Evolutionary conservation across 2,888 invertebrate species (phyloP).

Genomic region (Penaeus monodon): DNA sequence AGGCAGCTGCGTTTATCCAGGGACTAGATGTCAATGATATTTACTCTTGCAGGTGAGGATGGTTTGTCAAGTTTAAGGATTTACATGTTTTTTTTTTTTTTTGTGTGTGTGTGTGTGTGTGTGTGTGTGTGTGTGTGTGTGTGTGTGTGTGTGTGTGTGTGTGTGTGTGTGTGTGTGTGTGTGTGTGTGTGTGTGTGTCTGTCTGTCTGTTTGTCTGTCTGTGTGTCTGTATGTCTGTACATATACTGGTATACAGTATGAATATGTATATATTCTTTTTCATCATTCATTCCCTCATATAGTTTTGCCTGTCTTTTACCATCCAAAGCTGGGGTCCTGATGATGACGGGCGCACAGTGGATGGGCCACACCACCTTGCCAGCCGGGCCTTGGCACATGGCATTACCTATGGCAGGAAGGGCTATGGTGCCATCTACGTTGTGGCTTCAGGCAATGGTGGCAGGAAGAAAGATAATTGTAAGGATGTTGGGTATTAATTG

Average conservation of each 20-base stretch:
- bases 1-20: constrained; percentile 68
- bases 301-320: no score
- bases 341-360: constrained; percentile 71
- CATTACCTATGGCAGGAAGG: constrained; percentile 63
- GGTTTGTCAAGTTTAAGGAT: not conserved
- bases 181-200: no score
- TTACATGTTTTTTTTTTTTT: no score
- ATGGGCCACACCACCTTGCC: constrained; percentile 70
- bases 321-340: constrained; percentile 71
- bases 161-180: no score
- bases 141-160: no score
- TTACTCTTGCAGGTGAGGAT: constrained; percentile 60
- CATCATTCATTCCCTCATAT: no score
- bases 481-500: constrained; percentile 58
- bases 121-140: no score
- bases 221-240: no score
- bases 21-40: constrained; percentile 58
- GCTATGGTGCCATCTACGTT: constrained; percentile 70
- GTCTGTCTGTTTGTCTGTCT: no score
- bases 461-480: constrained; percentile 69
- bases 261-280: no score
- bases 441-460: constrained; percentile 72
- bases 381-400: constrained; percentile 69
- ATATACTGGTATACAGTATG: no score
- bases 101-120: no score